Evolutionary conservation across 30 jellyfish, hydroid and myxozoan species (phyloP).

Genomic region (Haliclystus octoradiatus): DNA sequence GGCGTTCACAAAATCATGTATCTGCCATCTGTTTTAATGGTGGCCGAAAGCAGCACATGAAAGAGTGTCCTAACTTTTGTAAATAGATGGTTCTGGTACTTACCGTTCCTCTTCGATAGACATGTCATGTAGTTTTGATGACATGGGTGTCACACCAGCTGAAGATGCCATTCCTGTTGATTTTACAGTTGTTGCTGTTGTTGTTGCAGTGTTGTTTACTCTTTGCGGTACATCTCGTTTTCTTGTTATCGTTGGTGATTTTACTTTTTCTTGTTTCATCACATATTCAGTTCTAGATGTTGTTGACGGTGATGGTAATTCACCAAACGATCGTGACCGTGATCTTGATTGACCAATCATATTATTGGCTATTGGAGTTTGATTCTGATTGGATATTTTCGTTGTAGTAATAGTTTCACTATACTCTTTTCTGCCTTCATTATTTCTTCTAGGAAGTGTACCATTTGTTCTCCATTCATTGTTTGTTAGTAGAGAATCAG

Average conservation of each 20-base stretch:
- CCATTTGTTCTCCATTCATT: constrained; percentile 49
- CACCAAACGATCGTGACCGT: background rate
- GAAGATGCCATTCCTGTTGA: background rate
- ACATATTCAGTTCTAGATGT: too few species aligned
- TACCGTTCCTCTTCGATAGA: background rate
- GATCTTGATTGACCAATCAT: background rate
- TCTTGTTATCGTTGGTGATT: too few species aligned
- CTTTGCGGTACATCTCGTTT: too few species aligned
- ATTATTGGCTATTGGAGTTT: background rate
- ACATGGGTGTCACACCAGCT: background rate
- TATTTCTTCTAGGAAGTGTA: constrained; percentile 50
- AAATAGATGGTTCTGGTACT: too few species aligned
- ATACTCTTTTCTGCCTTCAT: constrained; percentile 37
- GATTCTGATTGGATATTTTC: background rate
- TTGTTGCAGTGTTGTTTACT: background rate
- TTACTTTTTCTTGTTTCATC: too few species aligned
- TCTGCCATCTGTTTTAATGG: too few species aligned
- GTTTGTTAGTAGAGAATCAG: constrained; percentile 61
- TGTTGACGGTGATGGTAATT: too few species aligned
- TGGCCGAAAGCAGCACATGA: too few species aligned
- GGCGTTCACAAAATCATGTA: too few species aligned
- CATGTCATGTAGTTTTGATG: background rate
- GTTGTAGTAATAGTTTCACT: background rate
- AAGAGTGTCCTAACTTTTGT: too few species aligned
- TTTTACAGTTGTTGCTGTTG: background rate